Conservation (phyloP, 2,797 vertebrate species). For the Hoplostethus mediterraneus region DNA sequence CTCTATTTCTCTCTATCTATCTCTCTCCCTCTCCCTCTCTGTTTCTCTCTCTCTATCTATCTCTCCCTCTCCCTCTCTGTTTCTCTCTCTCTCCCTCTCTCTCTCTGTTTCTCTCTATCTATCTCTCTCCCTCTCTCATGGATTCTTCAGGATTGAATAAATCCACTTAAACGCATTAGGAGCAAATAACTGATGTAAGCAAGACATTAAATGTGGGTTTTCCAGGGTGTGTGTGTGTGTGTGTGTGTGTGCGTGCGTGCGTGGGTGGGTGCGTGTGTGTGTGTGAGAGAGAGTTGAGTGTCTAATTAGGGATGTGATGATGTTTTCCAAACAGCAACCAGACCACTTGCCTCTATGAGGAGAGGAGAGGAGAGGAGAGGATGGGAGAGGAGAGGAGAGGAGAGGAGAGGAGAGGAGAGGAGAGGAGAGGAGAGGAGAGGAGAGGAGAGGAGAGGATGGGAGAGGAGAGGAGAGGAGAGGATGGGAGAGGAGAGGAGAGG, state of each 20-base stretch:
- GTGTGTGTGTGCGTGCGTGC: background rate
- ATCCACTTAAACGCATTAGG: slow-evolving; percentile 20
- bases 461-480: too few relatives aligned
- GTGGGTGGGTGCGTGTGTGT: background rate
- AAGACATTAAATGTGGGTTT: background rate
- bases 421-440: too few relatives aligned
- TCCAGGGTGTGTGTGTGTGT: background rate
- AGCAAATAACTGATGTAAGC: slow-evolving; percentile 18
- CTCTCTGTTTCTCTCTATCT: background rate
- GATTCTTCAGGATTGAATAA: slow-evolving; percentile 1
- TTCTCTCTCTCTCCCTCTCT: too few relatives aligned
- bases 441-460: background rate
- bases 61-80: background rate
- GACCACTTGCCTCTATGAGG: background rate
- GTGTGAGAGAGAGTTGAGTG: too few relatives aligned
- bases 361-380: background rate
- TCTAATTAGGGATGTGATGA: background rate
- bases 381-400: too few relatives aligned
- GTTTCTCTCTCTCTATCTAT: too few relatives aligned
- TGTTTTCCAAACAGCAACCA: too few relatives aligned
- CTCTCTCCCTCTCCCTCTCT: too few relatives aligned
- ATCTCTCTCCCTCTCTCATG: slow-evolving; percentile 3
- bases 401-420: too few relatives aligned
- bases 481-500: too few relatives aligned
- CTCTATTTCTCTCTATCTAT: too few relatives aligned